Conservation (phyloP, 1,140 invertebrate genomes). For the Aethina tumida region DNA sequence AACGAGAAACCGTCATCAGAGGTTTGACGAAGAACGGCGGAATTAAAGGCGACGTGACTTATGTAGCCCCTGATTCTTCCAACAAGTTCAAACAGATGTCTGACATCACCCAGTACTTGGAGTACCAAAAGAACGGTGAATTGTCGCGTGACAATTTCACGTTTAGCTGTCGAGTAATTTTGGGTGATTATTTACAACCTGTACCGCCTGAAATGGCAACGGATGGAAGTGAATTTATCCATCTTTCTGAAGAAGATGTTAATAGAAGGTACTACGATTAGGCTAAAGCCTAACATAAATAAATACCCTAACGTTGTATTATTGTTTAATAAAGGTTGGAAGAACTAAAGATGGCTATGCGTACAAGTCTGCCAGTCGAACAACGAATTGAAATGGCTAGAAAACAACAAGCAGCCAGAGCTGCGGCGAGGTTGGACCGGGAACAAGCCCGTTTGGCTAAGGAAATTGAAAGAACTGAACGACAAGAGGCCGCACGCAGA, state of each 20-base stretch:
- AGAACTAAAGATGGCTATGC: conserved; percentile 42
- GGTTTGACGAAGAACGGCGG: conserved; percentile 70
- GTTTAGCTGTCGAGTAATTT: conserved; percentile 75
- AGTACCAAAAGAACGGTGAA: conserved; percentile 63
- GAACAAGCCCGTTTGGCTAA: conserved; percentile 45
- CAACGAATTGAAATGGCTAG: conserved; percentile 54
- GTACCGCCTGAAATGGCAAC: conserved; percentile 43
- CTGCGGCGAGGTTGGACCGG: conserved; percentile 48
- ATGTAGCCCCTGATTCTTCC: conserved; percentile 74
- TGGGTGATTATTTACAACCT: conserved; percentile 81
- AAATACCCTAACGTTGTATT: background rate
- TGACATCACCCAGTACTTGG: conserved; percentile 70
- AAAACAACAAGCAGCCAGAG: conserved; percentile 51
- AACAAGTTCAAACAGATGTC: conserved; percentile 63
- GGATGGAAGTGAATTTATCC: conserved; percentile 44
- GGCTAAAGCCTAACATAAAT: background rate
- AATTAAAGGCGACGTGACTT: conserved; percentile 79
- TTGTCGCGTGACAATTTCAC: conserved; percentile 82
- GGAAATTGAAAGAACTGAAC: conserved; percentile 59
- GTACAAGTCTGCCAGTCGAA: conserved; percentile 52
- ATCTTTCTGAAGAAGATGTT: conserved; percentile 53
- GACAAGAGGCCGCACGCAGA: conserved; percentile 62
- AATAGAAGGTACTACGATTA: conserved; percentile 41
- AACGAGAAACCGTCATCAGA: conserved; percentile 77
- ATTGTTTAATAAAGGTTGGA: conserved; percentile 40